Evolutionary conservation across 2,113 vertebrate genomes (phyloP), one percentile per base, ranked within the genome.

Genomic region (Coreoperca whiteheadi): DNA sequence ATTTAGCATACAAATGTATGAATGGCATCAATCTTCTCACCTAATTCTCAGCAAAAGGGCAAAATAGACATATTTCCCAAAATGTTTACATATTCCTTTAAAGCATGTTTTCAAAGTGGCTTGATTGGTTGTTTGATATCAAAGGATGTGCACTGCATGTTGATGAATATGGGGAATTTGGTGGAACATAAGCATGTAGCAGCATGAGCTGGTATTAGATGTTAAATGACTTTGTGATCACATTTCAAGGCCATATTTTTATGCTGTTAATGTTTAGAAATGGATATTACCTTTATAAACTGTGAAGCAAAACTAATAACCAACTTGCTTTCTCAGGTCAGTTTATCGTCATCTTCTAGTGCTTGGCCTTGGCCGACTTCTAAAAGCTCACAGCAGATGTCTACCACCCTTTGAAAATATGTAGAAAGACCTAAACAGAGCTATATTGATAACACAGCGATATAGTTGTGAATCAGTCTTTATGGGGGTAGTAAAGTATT

Each of bases 401-500:
- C 7, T 41, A 30, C 20, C 4, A 28, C 25, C 61, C 37, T 54
- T 18, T 64, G 2, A 8, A 51, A 37, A 46, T 4, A 37, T 9
- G 12, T 8, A 59, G 6, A 68, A 60, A 28, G 15, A 37, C 10
- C 16, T 1, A 81, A 50, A 69, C n/a, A 86, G 10, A 67, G 25
- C 53, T 64, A 37, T 9, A 48, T 11, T 69, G 46, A 68, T 25
- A 69, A 56, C 23, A 14, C 1, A 77, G 21, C 4, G 8, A 63
- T 61, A 25, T 25, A 51, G 23, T 23, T 79, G 34, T 65, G 39
- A 64, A 68, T 34, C 75, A 84, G 57, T 68, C 21, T 72, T 51
- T n/a, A 71, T 43, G 6, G 21, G 65, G 10, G 41, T 21, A 46
- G 56, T 43, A 48, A 25, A 18, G 9, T 39, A 41, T 41, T 84